Evolutionary conservation across 2,888 invertebrate genomes (phyloP).

Genomic region (Cerastis leucographa): DNA sequence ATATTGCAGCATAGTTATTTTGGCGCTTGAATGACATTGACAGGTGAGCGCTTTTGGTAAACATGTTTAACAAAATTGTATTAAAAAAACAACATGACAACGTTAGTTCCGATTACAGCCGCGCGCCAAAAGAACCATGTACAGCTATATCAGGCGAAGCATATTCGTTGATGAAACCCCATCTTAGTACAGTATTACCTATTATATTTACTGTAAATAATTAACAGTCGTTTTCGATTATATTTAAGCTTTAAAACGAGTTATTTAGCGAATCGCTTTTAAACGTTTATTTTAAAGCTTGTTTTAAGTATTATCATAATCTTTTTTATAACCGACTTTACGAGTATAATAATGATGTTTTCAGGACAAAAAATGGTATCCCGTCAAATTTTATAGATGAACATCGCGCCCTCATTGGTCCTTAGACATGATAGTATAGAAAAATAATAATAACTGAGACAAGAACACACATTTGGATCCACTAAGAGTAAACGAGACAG

Average conservation of each 20-base stretch:
- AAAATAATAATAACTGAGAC: neutral
- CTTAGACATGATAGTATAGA: neutral
- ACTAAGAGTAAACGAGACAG: neutral
- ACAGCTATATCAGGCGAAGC: neutral
- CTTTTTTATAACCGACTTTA: neutral
- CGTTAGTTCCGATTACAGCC: neutral
- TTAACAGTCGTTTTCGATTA: constrained; percentile 53
- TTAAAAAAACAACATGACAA: neutral
- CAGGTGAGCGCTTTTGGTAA: neutral
- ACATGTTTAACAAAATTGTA: neutral
- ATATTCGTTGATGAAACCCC: constrained; percentile 18
- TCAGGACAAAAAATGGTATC: constrained; percentile 8
- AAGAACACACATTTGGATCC: neutral
- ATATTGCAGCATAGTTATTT: neutral
- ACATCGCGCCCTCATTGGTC: constrained; percentile 4
- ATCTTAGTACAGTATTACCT: constrained; percentile 10
- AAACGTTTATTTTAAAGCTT: constrained; percentile 34
- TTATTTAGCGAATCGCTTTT: constrained; percentile 20
- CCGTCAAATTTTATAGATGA: constrained; percentile 1
- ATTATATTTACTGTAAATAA: constrained; percentile 46
- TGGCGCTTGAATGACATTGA: neutral
- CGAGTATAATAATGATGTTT: neutral
- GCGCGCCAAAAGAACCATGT: neutral
- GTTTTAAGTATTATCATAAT: constrained; percentile 20
- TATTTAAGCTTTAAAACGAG: constrained; percentile 31